phyloP scores from a whole-genome alignment of 92 coral and sea anemone genomes.

The Epizoanthus scotinus region DNA sequence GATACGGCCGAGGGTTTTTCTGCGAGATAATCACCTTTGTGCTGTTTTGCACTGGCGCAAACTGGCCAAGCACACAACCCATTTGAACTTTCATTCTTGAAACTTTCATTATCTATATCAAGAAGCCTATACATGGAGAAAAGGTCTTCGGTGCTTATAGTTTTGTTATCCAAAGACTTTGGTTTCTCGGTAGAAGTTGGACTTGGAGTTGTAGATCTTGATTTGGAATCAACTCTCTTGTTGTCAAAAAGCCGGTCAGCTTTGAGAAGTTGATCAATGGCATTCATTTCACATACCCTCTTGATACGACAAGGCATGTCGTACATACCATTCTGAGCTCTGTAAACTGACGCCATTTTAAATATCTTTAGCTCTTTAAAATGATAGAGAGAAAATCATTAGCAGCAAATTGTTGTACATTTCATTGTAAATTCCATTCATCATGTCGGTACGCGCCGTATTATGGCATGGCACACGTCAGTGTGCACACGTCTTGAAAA shows the following conservation, averaged over 20 bases:
- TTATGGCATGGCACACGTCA: too few relatives aligned
- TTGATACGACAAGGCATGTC: conserved; percentile 36
- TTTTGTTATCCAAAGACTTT: conserved; percentile 2
- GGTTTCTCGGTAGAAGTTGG: conserved; percentile 1
- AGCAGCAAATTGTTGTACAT: not conserved
- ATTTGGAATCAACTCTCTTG: conserved; percentile 1
- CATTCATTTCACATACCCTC: conserved; percentile 20
- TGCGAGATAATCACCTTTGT: conserved; percentile 54
- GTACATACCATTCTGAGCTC: conserved; percentile 33
- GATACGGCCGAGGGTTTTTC: not conserved
- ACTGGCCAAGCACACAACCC: conserved; percentile 67
- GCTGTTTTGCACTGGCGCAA: conserved; percentile 49
- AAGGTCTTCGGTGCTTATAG: conserved; percentile 5
- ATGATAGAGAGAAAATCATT: not conserved
- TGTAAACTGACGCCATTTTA: conserved; percentile 34
- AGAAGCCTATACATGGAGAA: conserved; percentile 28
- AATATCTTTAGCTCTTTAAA: not conserved
- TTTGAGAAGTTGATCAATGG: conserved; percentile 29
- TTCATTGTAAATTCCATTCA: not conserved
- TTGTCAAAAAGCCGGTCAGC: conserved; percentile 18
- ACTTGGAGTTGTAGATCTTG: too few relatives aligned
- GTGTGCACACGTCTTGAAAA: conserved; percentile 1
- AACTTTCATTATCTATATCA: conserved; percentile 4
- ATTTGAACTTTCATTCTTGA: conserved; percentile 4
- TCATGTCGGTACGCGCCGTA: not conserved